Evolutionary conservation across 2,888 invertebrate genomes (phyloP).

Genomic region (Endomychus coccineus): DNA sequence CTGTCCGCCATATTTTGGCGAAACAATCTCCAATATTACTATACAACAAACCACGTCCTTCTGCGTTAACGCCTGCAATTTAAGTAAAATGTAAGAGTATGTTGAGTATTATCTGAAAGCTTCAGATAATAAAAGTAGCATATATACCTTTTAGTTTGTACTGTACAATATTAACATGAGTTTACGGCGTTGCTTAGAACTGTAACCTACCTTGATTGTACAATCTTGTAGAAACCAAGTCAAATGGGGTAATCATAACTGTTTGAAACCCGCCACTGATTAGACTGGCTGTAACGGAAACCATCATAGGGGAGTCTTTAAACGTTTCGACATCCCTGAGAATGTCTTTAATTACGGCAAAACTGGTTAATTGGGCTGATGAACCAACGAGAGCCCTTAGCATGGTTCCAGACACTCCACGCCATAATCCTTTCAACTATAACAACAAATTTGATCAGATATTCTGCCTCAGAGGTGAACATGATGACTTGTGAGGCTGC

Average conservation of each 20-base stretch:
- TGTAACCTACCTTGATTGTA: constrained; percentile 74
- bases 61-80: constrained; percentile 55
- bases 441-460: too few relatives aligned
- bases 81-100: constrained; percentile 12
- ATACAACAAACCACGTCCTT: constrained; percentile 60
- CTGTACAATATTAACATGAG: too few relatives aligned
- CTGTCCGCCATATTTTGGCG: constrained; percentile 63
- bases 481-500: too few relatives aligned
- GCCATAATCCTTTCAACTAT: constrained; percentile 58
- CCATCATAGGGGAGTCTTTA: constrained; percentile 46
- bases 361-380: constrained; percentile 75
- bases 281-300: constrained; percentile 61
- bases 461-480: too few relatives aligned
- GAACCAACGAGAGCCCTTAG: constrained; percentile 72
- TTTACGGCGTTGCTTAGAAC: too few relatives aligned
- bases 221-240: constrained; percentile 80
- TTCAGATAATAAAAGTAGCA: too few relatives aligned
- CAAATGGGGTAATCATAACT: constrained; percentile 75
- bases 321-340: constrained; percentile 36
- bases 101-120: not conserved
- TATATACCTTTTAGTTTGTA: too few relatives aligned
- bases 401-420: constrained; percentile 66
- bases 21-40: constrained; percentile 68
- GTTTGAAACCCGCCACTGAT: constrained; percentile 70
- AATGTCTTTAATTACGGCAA: constrained; percentile 56